Evolutionary conservation across 2,888 invertebrate species (phyloP).

Genomic region (Glaucopsyche alexis): DNA sequence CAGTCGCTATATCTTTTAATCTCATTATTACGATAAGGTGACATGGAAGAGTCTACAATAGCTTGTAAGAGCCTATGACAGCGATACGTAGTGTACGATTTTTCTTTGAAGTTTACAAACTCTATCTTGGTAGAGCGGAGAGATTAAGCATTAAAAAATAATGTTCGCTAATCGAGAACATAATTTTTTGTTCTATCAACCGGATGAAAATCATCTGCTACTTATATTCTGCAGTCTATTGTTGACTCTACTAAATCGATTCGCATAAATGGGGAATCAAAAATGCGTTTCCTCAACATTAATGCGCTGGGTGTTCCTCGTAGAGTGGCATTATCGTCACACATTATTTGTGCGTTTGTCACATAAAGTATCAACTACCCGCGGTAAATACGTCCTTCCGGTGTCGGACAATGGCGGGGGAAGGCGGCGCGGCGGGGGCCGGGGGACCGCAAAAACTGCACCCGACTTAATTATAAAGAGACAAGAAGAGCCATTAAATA

Average conservation of each 20-base stretch:
- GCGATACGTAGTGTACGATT: too few relatives aligned
- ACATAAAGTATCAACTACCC: conserved; percentile 59
- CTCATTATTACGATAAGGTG: too few relatives aligned
- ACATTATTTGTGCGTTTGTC: conserved; percentile 76
- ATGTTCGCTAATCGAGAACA: too few relatives aligned
- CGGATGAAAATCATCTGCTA: neutral
- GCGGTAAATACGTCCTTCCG: conserved; percentile 60
- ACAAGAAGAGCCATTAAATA: conserved; percentile 80
- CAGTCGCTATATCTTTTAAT: too few relatives aligned
- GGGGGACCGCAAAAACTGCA: conserved; percentile 75
- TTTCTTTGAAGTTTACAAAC: too few relatives aligned
- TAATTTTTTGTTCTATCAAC: neutral
- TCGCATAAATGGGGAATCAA: neutral
- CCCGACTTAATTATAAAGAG: conserved; percentile 81
- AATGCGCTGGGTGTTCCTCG: conserved; percentile 61
- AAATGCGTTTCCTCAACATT: conserved; percentile 45
- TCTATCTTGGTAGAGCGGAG: too few relatives aligned
- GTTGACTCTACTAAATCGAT: neutral
- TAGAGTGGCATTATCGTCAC: conserved; percentile 53
- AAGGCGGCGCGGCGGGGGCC: conserved; percentile 43
- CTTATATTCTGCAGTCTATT: neutral
- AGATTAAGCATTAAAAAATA: too few relatives aligned
- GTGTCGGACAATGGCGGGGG: conserved; percentile 42
- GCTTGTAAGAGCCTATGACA: too few relatives aligned
- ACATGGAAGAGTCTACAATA: too few relatives aligned